Evolutionary conservation across 64 coral and sea anemone species (phyloP).

Genomic region (Montipora efflorescens): DNA sequence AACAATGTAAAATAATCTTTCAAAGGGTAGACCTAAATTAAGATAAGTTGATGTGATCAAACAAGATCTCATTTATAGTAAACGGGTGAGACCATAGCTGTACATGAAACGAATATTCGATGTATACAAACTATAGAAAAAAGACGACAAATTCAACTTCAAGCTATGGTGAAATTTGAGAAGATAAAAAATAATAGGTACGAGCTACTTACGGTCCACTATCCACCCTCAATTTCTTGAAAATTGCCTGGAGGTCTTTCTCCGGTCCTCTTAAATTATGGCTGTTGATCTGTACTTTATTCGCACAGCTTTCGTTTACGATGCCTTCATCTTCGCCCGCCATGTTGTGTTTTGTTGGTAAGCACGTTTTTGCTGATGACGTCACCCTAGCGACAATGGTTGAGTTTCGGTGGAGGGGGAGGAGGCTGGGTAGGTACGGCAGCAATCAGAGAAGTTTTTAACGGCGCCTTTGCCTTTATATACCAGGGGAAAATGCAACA

Average conservation of each 20-base stretch:
- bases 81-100: background rate
- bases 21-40: no score
- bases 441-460: no score
- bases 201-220: constrained; percentile 74
- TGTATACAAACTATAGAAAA: background rate
- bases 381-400: background rate
- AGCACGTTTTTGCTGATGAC: constrained; percentile 57
- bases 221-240: constrained; percentile 92
- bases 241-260: constrained; percentile 91
- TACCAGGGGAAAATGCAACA: no score
- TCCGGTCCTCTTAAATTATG: constrained; percentile 50
- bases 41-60: background rate
- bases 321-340: background rate
- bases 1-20: no score
- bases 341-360: constrained; percentile 65
- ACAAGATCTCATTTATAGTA: no score
- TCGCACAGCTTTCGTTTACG: background rate
- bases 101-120: background rate
- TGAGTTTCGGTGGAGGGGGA: no score
- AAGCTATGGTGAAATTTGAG: background rate
- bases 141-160: background rate
- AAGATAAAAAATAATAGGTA: background rate
- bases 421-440: no score
- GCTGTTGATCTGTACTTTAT: background rate
- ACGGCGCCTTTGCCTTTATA: no score